Evolutionary conservation across 2,797 vertebrate genomes (phyloP).

Genomic region (Sitta carolinensis): DNA sequence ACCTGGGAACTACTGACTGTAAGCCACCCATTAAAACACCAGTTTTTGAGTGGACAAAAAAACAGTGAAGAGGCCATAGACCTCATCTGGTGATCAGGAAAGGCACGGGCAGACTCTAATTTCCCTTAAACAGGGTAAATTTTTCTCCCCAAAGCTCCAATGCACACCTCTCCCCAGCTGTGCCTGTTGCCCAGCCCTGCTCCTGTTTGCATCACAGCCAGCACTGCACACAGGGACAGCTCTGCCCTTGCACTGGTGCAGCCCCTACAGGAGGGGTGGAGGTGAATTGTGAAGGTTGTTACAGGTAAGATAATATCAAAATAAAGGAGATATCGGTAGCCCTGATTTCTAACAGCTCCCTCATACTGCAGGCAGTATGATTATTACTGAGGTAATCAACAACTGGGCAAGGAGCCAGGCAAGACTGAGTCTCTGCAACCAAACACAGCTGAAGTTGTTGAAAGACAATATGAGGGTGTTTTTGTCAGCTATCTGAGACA

Average conservation of each 20-base stretch:
- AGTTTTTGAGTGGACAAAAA: background rate
- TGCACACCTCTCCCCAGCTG: background rate
- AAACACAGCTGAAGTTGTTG: background rate
- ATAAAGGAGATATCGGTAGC: background rate
- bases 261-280: background rate
- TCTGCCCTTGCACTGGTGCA: background rate
- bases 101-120: background rate
- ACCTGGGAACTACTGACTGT: background rate
- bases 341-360: background rate
- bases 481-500: background rate
- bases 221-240: rapidly evolving
- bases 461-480: background rate
- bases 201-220: background rate
- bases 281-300: background rate
- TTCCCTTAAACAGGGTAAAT: background rate
- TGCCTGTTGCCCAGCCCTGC: rapidly evolving
- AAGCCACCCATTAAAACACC: background rate
- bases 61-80: background rate
- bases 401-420: background rate
- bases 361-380: background rate
- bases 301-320: background rate
- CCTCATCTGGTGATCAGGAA: background rate
- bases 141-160: background rate
- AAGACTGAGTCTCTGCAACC: background rate
- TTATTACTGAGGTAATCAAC: background rate